phyloP scores from a whole-genome alignment of 2,888 invertebrate genomes.

The Hydriomena furcata region DNA sequence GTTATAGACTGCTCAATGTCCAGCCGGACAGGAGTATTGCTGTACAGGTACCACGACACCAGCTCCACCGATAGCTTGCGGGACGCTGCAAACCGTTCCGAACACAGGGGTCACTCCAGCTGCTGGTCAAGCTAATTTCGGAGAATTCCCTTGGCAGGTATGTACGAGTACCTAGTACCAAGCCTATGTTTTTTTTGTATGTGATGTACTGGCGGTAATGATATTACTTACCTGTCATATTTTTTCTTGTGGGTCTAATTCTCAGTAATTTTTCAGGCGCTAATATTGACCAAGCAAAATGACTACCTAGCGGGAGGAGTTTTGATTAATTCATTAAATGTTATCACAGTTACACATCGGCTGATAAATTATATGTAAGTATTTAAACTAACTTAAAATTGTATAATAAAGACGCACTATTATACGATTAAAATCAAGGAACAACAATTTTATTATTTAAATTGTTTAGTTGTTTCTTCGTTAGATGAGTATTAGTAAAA shows the following conservation, averaged over 20 bases:
- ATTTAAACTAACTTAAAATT: not conserved
- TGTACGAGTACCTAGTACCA: too few relatives aligned
- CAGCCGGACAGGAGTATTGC: slow-evolving; percentile 71
- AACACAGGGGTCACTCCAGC: slow-evolving; percentile 56
- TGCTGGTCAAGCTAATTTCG: slow-evolving; percentile 85
- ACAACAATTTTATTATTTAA: too few relatives aligned
- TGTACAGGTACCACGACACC: slow-evolving; percentile 50
- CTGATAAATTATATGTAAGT: slow-evolving; percentile 84
- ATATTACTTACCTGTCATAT: too few relatives aligned
- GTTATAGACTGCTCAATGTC: slow-evolving; percentile 52
- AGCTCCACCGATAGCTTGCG: slow-evolving; percentile 63
- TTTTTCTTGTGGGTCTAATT: not conserved
- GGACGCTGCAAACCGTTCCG: slow-evolving; percentile 65
- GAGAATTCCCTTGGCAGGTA: slow-evolving; percentile 90
- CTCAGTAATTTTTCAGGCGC: slow-evolving; percentile 61
- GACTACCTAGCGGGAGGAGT: slow-evolving; percentile 89
- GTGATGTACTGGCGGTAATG: too few relatives aligned
- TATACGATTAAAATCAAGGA: too few relatives aligned
- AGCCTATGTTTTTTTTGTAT: too few relatives aligned
- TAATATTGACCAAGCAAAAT: slow-evolving; percentile 83
- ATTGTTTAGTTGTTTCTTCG: too few relatives aligned
- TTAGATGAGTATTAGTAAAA: too few relatives aligned
- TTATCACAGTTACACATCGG: slow-evolving; percentile 90
- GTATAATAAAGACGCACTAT: too few relatives aligned
- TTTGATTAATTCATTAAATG: slow-evolving; percentile 86